These are phyloP conservation scores for Phrynosoma blainvillii DNA, from an alignment of 2,113 vertebrate genomes.

Conservation along the genomic window DNA sequence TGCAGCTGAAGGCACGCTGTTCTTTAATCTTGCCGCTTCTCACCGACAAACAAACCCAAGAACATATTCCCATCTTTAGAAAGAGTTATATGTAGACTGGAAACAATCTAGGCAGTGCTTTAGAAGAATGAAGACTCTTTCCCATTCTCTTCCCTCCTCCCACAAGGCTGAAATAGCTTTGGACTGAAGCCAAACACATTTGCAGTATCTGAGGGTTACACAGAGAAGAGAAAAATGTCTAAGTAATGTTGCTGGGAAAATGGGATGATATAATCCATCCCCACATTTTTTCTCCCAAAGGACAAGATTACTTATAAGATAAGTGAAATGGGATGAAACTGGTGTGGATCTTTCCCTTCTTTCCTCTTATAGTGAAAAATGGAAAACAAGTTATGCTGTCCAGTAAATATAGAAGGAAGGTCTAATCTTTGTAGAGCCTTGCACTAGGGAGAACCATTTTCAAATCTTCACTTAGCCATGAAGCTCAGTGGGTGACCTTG, in stretches of 20 bases:
- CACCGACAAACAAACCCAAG: conserved; percentile 62
- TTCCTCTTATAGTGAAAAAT: background rate
- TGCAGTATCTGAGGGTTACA: conserved; percentile 61
- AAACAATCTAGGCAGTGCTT: conserved; percentile 70
- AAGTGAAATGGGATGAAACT: background rate
- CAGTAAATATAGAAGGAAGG: background rate
- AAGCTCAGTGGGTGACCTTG: too few relatives aligned
- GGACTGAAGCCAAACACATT: conserved; percentile 71
- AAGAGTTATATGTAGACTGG: conserved; percentile 63
- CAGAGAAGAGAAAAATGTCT: conserved; percentile 58
- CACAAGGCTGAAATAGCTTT: conserved; percentile 69
- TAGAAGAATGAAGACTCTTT: conserved; percentile 62
- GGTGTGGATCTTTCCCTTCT: too few relatives aligned
- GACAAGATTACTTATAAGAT: conserved; percentile 50
- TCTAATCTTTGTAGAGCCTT: background rate
- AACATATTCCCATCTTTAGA: conserved; percentile 57
- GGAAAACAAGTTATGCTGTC: conserved; percentile 20
- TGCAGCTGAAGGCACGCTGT: conserved; percentile 62
- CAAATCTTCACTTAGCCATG: background rate
- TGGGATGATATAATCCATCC: conserved; percentile 44
- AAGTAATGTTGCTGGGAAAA: conserved; percentile 51
- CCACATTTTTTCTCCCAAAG: conserved; percentile 51
- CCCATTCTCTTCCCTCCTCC: conserved; percentile 34
- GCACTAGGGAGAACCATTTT: background rate
- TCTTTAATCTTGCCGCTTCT: conserved; percentile 74